Base-by-base conservation (phyloP, 2,113 vertebrate genomes). In the Hippocampus abdominalis region DNA sequence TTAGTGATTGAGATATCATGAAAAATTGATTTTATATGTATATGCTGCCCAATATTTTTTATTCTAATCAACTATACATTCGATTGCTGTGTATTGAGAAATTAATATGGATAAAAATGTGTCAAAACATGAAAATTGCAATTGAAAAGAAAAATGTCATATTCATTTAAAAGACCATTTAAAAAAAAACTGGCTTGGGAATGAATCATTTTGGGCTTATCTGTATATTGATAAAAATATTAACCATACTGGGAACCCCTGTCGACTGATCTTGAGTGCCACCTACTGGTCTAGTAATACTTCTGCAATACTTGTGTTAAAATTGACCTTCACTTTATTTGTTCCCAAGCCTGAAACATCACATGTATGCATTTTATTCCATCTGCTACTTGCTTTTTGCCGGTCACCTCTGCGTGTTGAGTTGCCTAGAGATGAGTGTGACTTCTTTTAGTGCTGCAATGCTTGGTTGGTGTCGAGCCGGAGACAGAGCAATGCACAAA, bases 191-290 rank as follows among this genome's bases (percentile, higher is more conserved):
- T 44, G 10, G 3, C 9, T 11, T 40, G 8, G 21, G 18, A n/a
- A 63, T n/a, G 10, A 63, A 8, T n/a, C 3, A 64, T 15, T 16
- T 39, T 21, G 21, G 32, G 20, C 36, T 40, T 62, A 21, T 20
- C 56, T 59, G 56, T 29, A 27, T 62, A 39, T 29, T 57, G 32
- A 23, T 27, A 2, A 32, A 60, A 54, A 23, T 32, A 16, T 23
- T 44, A 23, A 25, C 23, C 21, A 46, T 8, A 44, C 36, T 13
- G 10, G 21, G 32, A 54, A 6, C 56, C 59, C 76, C 46, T 27
- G 73, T 64, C 84, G 68, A 82, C 74, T 92, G 87, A 90, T 84
- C 85, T 89, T 78, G 84, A 89, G 88, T 91, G 82, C 86, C 91
- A 90, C 89, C 92, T 82, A 69, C 83, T 86, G 92, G 88, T 74